A percentile compares a stretch with the other conserved stretches of the same genome.
Conservation (phyloP, 2,113 vertebrate genomes). For the Turdus rufiventris region DNA sequence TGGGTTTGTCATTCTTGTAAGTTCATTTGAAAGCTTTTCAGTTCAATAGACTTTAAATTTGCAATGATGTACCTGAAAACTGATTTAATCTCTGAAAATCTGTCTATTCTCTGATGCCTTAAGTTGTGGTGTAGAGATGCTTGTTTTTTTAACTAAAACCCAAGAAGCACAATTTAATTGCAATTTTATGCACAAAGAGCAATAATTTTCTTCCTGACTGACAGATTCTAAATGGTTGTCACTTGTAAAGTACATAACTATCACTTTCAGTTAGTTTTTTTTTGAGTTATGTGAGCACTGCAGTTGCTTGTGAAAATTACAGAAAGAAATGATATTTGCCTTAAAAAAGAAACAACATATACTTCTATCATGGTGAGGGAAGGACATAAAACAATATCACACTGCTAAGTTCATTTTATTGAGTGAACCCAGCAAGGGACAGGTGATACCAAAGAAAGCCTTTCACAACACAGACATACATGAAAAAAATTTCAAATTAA, state of each 20-base stretch:
- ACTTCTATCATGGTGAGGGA: not conserved
- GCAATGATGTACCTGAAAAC: not conserved
- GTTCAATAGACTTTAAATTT: not conserved
- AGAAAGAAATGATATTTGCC: not conserved
- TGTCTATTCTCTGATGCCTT: not conserved
- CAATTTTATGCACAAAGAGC: constrained; percentile 43
- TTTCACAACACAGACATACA: not conserved
- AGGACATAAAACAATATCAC: not conserved
- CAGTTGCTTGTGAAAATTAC: constrained; percentile 17
- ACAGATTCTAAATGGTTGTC: constrained; percentile 58
- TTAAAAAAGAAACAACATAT: not conserved
- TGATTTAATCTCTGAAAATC: constrained; percentile 4
- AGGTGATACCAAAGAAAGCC: not conserved
- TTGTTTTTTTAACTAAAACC: constrained; percentile 30
- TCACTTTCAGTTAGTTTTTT: constrained; percentile 58
- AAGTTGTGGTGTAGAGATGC: constrained; percentile 20
- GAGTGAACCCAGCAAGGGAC: not conserved
- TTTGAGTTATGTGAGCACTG: constrained; percentile 23
- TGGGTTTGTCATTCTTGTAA: not conserved
- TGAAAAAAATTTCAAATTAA: not conserved
- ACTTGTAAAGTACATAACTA: constrained; percentile 55
- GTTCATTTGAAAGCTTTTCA: not conserved
- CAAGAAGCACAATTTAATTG: constrained; percentile 58
- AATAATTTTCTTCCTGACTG: constrained; percentile 61
- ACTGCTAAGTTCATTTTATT: not conserved